Base-by-base conservation (phyloP, 2,797 vertebrate species). In the Peromyscus nudipes region DNA sequence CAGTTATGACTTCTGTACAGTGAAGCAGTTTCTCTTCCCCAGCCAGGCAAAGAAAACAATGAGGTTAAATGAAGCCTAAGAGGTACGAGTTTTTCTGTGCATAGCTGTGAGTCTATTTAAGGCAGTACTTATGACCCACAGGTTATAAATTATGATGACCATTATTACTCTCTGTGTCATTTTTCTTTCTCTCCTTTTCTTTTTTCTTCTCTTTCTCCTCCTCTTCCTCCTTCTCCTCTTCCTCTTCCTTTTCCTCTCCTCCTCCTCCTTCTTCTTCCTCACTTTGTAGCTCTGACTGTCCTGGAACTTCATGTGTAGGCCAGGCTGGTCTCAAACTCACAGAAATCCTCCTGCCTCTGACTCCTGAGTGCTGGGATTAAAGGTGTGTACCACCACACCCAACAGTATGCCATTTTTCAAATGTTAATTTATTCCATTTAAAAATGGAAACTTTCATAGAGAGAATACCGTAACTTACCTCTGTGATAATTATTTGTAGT, bases 131-230 rank as follows among this genome's bases (percentile, higher is more conserved):
- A 57, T 75, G n/a, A 81, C 34, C 7, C 29, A 43, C 25, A 43
- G n/a, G 69, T 94, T 77, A 75, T 89, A 71, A 96, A 57, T 83
- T 84, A 95, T 73, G 43, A 16, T 82, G 75, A 95, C 40, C 88
- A 3, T 62, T 95, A 73, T 6, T 89, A 21, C 69, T n/a, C 23
- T 73, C 31, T 16, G 37, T 92, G 43, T 17, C 67, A 37, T 71
- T 71, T n/a, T 71, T n/a, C 31, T 69, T n/a, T 69, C 7, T 29
- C 8, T 9, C 27, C 17, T 17, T 31, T 7, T 49, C 3, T 31
- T 29, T 52, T 9, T 52, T 10, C n/a, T n/a, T 23, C 9, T 25
- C 4, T 25, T 4, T 4, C 8, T 17, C 3, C 4, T 5, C 3
- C 27, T 6, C 31, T 4, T 3, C 73, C 14, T 14, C 9, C 23